phyloP scores from a whole-genome alignment of 2,797 vertebrate species.

The Coreius guichenoti region DNA sequence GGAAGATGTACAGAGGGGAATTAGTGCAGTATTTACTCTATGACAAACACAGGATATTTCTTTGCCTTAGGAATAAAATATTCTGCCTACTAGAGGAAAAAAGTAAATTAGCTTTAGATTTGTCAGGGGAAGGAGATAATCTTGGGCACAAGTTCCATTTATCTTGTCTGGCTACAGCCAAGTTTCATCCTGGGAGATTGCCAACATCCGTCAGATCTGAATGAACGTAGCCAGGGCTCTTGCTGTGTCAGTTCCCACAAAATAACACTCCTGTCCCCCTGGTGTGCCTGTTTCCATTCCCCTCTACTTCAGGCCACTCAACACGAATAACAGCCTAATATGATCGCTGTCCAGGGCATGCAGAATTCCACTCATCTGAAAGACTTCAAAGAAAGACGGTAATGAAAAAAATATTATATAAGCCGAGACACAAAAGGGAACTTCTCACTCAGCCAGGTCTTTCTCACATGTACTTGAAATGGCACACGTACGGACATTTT shows the following conservation, averaged over 20 bases:
- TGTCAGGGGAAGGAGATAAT: conserved; percentile 66
- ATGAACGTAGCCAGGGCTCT: conserved; percentile 64
- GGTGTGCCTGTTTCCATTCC: conserved; percentile 70
- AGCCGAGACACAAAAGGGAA: conserved; percentile 14
- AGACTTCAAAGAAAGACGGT: conserved; percentile 77
- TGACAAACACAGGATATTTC: conserved; percentile 34
- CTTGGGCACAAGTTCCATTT: conserved; percentile 75
- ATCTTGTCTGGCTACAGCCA: conserved; percentile 74
- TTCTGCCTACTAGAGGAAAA: conserved; percentile 60
- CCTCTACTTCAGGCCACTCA: conserved; percentile 73
- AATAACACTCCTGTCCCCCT: conserved; percentile 74
- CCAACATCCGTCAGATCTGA: conserved; percentile 78
- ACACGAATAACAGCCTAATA: conserved; percentile 76
- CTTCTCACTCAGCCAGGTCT: conserved; percentile 16
- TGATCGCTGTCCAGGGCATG: conserved; percentile 77
- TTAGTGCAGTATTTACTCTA: conserved; percentile 16
- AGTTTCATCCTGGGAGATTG: conserved; percentile 75
- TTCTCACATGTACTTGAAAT: conserved; percentile 42
- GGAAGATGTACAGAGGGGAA: conserved; percentile 4
- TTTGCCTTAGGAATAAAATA: conserved; percentile 54
- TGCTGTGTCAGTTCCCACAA: conserved; percentile 68
- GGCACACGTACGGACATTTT: conserved; percentile 24
- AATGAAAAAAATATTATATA: conserved; percentile 58
- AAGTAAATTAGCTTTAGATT: conserved; percentile 73
- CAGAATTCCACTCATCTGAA: conserved; percentile 63